Conservation (phyloP, 2,113 vertebrate genomes). For the Mirza zaza region DNA sequence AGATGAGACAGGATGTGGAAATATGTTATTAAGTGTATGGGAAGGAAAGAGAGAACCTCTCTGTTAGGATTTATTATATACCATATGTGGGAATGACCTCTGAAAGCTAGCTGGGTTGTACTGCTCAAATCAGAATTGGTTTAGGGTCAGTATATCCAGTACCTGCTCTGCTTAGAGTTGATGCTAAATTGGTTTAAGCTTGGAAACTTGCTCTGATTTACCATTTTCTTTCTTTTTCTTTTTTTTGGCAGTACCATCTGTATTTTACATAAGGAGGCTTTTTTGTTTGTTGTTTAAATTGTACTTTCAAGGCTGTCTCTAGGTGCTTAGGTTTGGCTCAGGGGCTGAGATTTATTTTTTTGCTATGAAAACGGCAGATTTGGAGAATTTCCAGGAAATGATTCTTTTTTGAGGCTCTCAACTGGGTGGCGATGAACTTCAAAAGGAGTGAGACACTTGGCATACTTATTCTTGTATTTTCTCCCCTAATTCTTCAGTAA, state of each 20-base stretch:
- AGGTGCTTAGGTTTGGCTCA: neutral
- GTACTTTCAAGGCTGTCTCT: neutral
- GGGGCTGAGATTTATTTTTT: neutral
- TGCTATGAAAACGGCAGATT: constrained; percentile 14
- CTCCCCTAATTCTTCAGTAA: neutral
- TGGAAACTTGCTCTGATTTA: neutral
- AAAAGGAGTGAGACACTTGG: neutral
- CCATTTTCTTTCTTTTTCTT: neutral
- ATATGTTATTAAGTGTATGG: neutral
- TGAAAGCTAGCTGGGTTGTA: neutral
- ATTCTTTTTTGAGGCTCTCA: neutral
- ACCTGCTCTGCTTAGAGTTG: neutral
- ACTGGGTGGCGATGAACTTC: neutral
- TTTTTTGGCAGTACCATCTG: neutral
- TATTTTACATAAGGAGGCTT: neutral
- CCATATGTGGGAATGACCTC: neutral
- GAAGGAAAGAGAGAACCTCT: neutral
- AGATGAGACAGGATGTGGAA: neutral
- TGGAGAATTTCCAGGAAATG: neutral
- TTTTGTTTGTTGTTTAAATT: neutral
- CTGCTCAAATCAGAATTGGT: neutral
- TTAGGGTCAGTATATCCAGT: neutral
- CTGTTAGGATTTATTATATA: neutral
- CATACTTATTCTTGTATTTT: neutral
- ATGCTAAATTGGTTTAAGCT: neutral